Conservation (phyloP, 2,113 vertebrate genomes). For the Pelodiscus sinensis region DNA sequence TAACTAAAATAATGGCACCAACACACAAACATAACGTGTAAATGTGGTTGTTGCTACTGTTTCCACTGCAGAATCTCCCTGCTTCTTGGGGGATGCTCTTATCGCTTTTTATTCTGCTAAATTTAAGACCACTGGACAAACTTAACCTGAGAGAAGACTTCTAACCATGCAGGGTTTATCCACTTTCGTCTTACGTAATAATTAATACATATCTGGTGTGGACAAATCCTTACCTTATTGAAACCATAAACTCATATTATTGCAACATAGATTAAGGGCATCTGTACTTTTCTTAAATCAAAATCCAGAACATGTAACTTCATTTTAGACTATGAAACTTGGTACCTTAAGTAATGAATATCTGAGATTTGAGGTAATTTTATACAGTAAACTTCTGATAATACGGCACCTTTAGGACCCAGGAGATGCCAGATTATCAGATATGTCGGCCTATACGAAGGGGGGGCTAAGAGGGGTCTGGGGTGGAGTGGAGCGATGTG, state of each 20-base stretch:
- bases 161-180: too few relatives aligned
- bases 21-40: not conserved
- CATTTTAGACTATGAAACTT: not conserved
- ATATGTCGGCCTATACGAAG: too few relatives aligned
- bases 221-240: not conserved
- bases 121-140: not conserved
- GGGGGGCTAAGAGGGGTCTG: too few relatives aligned
- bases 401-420: too few relatives aligned
- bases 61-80: not conserved
- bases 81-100: conserved; percentile 1
- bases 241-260: not conserved
- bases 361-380: not conserved
- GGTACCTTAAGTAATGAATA: not conserved
- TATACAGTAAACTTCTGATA: too few relatives aligned
- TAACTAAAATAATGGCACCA: conserved; percentile 1
- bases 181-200: accelerated
- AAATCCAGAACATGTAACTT: not conserved
- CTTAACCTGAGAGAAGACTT: too few relatives aligned
- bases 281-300: not conserved
- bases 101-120: not conserved
- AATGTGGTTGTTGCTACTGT: not conserved
- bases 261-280: not conserved
- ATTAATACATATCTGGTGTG: not conserved
- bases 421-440: too few relatives aligned
- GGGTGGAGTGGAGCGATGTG: too few relatives aligned